Evolutionary conservation across 2,797 vertebrate genomes (phyloP).

Genomic region (Enteromius trimaculatus): DNA sequence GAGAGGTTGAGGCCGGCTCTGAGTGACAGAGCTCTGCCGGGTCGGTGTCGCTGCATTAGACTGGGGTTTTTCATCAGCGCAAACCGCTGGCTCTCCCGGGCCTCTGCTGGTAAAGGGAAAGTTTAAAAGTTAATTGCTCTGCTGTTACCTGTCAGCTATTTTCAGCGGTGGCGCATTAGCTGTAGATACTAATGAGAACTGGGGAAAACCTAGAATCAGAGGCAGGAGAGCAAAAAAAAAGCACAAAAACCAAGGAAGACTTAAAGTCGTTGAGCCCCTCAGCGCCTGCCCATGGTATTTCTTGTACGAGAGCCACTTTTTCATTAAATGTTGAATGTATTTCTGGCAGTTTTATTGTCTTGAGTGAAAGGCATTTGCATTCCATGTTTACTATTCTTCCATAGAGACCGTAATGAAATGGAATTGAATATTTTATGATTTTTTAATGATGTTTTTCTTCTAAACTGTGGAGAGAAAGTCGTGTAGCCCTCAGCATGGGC

Average conservation of each 20-base stretch:
- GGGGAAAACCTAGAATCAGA: slow-evolving; percentile 41
- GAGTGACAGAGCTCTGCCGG: slow-evolving; percentile 19
- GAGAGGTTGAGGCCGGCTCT: background rate
- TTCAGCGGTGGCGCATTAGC: slow-evolving; percentile 64
- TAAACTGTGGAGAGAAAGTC: slow-evolving; percentile 59
- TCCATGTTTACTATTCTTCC: slow-evolving; percentile 60
- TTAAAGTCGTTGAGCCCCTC: slow-evolving; percentile 54
- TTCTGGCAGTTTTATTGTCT: slow-evolving; percentile 47
- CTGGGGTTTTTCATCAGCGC: slow-evolving; percentile 49
- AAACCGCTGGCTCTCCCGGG: slow-evolving; percentile 54
- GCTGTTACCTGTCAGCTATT: slow-evolving; percentile 68
- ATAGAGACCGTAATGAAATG: slow-evolving; percentile 62
- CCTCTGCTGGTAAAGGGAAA: slow-evolving; percentile 58
- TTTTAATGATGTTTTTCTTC: slow-evolving; percentile 66
- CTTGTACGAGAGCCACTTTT: slow-evolving; percentile 26
- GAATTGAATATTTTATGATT: slow-evolving; percentile 67
- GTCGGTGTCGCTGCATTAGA: slow-evolving; percentile 18
- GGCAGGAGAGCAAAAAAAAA: background rate
- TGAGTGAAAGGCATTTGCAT: slow-evolving; percentile 54
- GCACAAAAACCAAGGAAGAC: slow-evolving; percentile 41
- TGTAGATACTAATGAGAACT: slow-evolving; percentile 64
- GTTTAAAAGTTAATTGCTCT: slow-evolving; percentile 70
- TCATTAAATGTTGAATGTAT: slow-evolving; percentile 42
- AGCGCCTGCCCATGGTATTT: background rate
- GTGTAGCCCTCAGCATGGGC: slow-evolving; percentile 49